Evolutionary conservation across 2,113 vertebrate species (phyloP), one percentile per base, ranked within the genome.

Genomic region (Erythrolamprus reginae): DNA sequence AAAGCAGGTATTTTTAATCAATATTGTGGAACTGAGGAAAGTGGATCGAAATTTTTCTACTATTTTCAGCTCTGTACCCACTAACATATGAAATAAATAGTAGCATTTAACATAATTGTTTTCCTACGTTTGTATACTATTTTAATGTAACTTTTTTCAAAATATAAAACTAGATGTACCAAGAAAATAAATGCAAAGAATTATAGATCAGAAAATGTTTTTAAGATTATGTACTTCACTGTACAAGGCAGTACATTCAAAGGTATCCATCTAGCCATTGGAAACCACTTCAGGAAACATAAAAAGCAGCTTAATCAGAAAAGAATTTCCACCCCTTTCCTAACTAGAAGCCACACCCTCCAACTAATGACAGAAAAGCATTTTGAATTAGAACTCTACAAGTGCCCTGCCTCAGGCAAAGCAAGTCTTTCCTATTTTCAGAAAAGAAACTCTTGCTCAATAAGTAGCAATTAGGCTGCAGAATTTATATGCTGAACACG

Each of bases 401-500:
- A 95, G 89, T 93, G 94, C 90, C 90, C 93, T 93, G 95, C 96
- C 94, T 21, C 92, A 96, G 96, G 96, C 95, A 0, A 96, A 95
- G 92, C 90, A 94, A 95, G 92, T 95, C 92, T 94, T 92, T 96
- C 92, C 94, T 93, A 92, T 96, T 96, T 97, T 95, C 55, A 19
- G 84, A 95, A 93, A 96, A 94, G 96, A 95, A 96, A 96, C 94
- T 96, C 95, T 97, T 93, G 94, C 96, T 96, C 96, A 96, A 89
- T 96, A 97, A 97, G 96, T 94, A 94, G 95, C 95, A 97, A 97
- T 97, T 97, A 97, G 96, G 94, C 95, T 92, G 94, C 92, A 96
- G 95, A 96, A 97, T 97, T 97, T 96, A 97, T 97, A 97, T 97
- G 97, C 97, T 96, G 96, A 97, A 96, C 97, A 98, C 95, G 96